Percentiles rank a stretch among this genome's conserved stretches.
Conservation (phyloP, 2,113 vertebrate species). For the Entomyzon cyanotis region DNA sequence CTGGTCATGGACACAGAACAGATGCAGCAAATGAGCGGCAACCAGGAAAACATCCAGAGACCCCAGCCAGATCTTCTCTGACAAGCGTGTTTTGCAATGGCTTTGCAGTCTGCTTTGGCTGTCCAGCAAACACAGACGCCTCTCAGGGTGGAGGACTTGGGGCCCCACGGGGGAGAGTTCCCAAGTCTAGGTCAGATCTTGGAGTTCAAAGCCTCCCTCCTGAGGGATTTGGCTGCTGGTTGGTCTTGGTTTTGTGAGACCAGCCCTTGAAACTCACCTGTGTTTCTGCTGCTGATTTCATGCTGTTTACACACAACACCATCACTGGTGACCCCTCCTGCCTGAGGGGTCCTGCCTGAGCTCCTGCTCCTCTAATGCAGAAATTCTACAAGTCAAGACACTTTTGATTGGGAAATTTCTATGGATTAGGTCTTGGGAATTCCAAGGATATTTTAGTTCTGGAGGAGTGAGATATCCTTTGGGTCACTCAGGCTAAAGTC, state of each 20-base stretch:
- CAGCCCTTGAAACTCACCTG: accelerated
- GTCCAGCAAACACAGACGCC: accelerated
- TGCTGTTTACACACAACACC: neutral
- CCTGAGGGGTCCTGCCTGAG: neutral
- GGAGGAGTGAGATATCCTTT: neutral
- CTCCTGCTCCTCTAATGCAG: accelerated
- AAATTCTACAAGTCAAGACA: neutral
- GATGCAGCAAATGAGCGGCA: neutral
- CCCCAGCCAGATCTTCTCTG: neutral
- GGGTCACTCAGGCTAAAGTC: neutral
- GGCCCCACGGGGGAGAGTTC: neutral
- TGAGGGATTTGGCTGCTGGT: neutral
- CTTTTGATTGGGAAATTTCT: neutral
- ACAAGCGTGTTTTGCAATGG: accelerated
- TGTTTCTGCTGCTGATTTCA: neutral
- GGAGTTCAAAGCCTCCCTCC: neutral
- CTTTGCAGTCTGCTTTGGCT: neutral
- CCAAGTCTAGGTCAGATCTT: neutral
- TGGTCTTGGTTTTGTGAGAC: neutral
- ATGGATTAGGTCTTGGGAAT: neutral
- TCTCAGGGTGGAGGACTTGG: accelerated
- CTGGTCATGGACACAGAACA: accelerated
- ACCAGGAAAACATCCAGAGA: neutral
- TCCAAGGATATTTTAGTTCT: neutral
- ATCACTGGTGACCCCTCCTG: neutral